Percentiles rank a stretch among this genome's conserved stretches.
Conservation (phyloP, 1,140 invertebrate genomes). For the Thaumatotibia leucotreta region DNA sequence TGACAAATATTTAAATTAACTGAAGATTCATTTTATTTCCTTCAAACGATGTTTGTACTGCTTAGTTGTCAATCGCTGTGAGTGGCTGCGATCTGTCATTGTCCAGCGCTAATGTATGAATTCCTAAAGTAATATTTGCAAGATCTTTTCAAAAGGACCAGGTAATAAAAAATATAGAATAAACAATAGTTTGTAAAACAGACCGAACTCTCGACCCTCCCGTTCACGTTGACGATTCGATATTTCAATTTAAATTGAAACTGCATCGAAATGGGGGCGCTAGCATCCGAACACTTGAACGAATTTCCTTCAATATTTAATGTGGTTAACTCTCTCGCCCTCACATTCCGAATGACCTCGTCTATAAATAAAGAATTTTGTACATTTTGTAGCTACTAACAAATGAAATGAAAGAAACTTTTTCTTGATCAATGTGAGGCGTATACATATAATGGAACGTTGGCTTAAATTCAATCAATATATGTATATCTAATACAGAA, state of each 20-base stretch:
- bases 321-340: constrained; percentile 34
- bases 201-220: background rate
- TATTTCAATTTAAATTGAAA: constrained; percentile 23
- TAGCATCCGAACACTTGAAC: constrained; percentile 18
- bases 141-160: no score
- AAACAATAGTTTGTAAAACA: background rate
- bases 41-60: no score
- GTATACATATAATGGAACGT: background rate
- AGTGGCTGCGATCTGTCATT: no score
- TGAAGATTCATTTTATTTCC: no score
- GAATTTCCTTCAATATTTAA: constrained; percentile 36
- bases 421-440: background rate
- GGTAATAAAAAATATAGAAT: background rate
- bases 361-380: constrained; percentile 9
- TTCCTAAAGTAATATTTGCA: no score
- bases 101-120: no score
- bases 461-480: no score
- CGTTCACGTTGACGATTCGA: constrained; percentile 13
- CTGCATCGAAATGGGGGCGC: constrained; percentile 17
- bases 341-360: constrained; percentile 20
- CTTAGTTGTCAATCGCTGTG: no score
- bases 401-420: background rate
- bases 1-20: no score
- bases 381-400: no score
- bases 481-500: no score